Percentiles rank a stretch among this genome's conserved stretches.
phyloP scores from a whole-genome alignment of 1,140 invertebrate genomes.

The Heliothis virescens region DNA sequence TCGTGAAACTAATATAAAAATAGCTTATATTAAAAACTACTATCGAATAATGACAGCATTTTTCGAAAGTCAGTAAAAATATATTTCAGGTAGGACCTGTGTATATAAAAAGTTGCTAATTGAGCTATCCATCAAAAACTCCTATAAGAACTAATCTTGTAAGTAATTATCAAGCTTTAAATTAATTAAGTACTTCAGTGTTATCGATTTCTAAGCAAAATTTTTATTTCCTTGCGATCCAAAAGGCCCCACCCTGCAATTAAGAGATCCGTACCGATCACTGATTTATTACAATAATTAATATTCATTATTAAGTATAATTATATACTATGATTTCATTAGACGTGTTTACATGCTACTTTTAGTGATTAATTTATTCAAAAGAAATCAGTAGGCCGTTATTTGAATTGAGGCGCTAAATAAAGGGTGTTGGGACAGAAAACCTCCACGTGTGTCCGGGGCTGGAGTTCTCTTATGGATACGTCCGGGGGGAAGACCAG shows the following conservation, averaged over 20 bases:
- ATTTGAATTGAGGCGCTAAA: neutral
- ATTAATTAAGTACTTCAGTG: constrained; percentile 3
- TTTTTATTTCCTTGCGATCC: neutral
- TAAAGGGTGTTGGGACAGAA: no score
- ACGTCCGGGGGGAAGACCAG: no score
- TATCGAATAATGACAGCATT: no score
- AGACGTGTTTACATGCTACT: neutral
- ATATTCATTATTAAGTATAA: constrained; percentile 27
- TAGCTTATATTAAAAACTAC: no score
- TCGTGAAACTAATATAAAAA: no score
- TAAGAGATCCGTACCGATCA: neutral
- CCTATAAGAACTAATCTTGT: neutral
- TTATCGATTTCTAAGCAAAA: neutral
- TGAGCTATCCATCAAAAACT: neutral
- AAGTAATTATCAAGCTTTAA: neutral
- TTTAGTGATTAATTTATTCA: constrained; percentile 6
- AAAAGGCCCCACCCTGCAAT: constrained; percentile 5
- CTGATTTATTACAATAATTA: constrained; percentile 10
- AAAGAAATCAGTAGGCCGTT: neutral
- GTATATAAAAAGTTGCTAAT: neutral
- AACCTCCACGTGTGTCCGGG: no score
- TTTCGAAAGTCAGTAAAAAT: no score
- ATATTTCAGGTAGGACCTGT: no score
- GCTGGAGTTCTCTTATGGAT: no score
- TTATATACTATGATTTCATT: neutral